Evolutionary conservation across 2,888 invertebrate genomes (phyloP), one percentile per base, ranked within the genome.

Genomic region (Laspeyria flexula): DNA sequence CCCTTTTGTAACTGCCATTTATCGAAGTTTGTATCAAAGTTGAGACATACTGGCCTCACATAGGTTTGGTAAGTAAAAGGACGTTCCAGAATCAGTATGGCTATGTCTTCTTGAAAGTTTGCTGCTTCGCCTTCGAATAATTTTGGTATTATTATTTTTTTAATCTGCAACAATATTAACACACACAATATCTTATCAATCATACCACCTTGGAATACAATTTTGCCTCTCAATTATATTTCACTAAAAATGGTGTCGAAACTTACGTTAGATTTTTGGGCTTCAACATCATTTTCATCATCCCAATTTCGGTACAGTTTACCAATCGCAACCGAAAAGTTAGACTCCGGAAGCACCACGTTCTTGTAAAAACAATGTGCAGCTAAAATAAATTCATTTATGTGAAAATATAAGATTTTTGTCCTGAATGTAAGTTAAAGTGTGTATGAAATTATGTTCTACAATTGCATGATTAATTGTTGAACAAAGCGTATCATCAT

Each of bases 71-170:
- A 29, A n/a, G 11, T 1, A 11, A 29, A 29, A 3, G 29, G 11
- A 29, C 11, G n/a, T 1, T 1, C 11, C 29, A 29, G 29, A 11
- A 29, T 7, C 29, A 29, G 5, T 1, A 11, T 5, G 2, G 29
- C 29, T 11, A 29, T 29, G 5, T 29, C 29, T 11, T 5, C 29
- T 29, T 3, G 5, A 11, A 29, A 29, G 29, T 29, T 25, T 7
- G 92, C 88, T 0, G 71, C 56, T 45, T 83, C 73, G 34, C 94
- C 94, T 55, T 86, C 89, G 76, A 93, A 94, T 0, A 87, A 75
- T 0, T 77, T 68, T 7, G 93, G 92, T 0, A 89, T 61, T n/a
- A 81, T 70, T 9, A 93, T 85, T 6, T 79, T 74, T 11, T 71
- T 60, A 0, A 93, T 79, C 71, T 90, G 76, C 7, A 25, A 7